A percentile compares a stretch with the other conserved stretches of the same genome.
Evolutionary conservation across 2,797 vertebrate species (phyloP).

Genomic region (Sciurus vulgaris): DNA sequence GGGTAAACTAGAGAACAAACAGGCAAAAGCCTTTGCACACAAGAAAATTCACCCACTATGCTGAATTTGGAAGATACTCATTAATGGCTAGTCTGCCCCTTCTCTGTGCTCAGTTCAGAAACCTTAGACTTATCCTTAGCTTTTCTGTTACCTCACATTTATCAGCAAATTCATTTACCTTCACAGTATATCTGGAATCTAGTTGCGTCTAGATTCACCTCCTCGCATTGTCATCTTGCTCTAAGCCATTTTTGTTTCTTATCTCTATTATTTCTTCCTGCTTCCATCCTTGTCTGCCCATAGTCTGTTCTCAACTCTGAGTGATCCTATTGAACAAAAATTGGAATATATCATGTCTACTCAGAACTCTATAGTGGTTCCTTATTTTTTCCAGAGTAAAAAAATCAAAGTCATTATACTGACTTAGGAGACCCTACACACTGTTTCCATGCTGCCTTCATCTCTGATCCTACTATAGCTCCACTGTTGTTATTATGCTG

Average conservation of each 20-base stretch:
- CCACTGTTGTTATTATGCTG: not conserved
- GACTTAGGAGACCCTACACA: not conserved
- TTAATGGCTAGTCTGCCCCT: not conserved
- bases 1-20: not conserved
- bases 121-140: not conserved
- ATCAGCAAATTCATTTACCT: not conserved
- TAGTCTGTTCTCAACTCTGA: not conserved
- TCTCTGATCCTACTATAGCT: not conserved
- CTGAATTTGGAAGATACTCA: not conserved
- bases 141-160: not conserved
- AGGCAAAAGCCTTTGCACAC: not conserved
- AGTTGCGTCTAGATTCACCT: not conserved
- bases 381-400: constrained; percentile 29
- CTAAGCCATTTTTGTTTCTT: not conserved
- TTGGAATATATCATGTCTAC: not conserved
- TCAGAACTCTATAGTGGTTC: not conserved
- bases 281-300: not conserved
- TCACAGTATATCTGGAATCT: not conserved
- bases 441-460: not conserved
- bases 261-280: constrained; percentile 2
- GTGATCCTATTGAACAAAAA: not conserved
- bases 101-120: not conserved
- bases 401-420: not conserved
- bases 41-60: not conserved
- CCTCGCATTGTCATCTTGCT: not conserved